These are phyloP conservation scores for Danionella dracula DNA, from an alignment of 2,797 vertebrate genomes.

Conservation along the genomic window DNA sequence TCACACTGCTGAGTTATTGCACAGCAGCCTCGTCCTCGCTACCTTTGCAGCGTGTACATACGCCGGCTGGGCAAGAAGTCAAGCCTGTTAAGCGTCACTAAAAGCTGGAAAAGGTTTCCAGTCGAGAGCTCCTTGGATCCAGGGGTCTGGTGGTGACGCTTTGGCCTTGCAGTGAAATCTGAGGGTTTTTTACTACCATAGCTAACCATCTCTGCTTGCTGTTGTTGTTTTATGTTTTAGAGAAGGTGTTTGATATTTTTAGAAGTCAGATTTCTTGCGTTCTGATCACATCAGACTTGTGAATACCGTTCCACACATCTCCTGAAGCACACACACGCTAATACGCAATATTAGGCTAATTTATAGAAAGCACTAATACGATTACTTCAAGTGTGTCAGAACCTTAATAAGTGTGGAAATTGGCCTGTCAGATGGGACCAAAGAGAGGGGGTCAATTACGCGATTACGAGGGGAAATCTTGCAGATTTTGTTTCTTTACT, in stretches of 20 bases:
- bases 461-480: constrained; percentile 68
- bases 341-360: constrained; percentile 67
- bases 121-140: constrained; percentile 11
- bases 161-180: constrained; percentile 6
- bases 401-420: constrained; percentile 85
- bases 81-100: constrained; percentile 64
- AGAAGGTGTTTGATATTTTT: too few species aligned
- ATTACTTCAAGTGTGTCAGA: constrained; percentile 81
- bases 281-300: too few species aligned
- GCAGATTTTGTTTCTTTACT: constrained; percentile 78
- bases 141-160: constrained; percentile 31
- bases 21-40: constrained; percentile 66
- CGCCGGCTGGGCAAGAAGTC: constrained; percentile 64
- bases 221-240: too few species aligned
- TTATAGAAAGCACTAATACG: constrained; percentile 75
- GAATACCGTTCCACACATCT: too few species aligned
- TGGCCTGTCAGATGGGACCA: constrained; percentile 77
- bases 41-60: constrained; percentile 69
- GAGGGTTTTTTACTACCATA: background rate
- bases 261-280: too few species aligned
- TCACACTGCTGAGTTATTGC: constrained; percentile 76
- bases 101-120: constrained; percentile 55
- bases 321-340: constrained; percentile 53
- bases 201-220: background rate
- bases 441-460: constrained; percentile 73